phyloP scores from a whole-genome alignment of 2,888 invertebrate genomes.

The Helleia helle region DNA sequence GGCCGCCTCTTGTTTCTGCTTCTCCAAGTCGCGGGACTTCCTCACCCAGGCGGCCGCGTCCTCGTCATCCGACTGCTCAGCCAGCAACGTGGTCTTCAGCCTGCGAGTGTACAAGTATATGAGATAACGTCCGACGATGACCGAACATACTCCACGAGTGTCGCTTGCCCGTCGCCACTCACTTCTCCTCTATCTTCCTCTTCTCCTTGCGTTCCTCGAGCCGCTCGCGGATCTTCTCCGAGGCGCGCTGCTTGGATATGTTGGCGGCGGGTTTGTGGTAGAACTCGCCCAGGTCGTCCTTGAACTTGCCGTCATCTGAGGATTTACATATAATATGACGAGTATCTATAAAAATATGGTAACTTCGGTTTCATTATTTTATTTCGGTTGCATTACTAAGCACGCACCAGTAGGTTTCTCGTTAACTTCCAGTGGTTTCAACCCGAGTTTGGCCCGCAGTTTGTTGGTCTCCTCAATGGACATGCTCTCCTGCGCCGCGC shows the following conservation, averaged over 20 bases:
- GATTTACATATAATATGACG: too few relatives aligned
- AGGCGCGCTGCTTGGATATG: slow-evolving; percentile 79
- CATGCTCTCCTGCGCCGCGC: slow-evolving; percentile 70
- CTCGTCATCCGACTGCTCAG: slow-evolving; percentile 82
- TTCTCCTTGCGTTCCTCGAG: slow-evolving; percentile 86
- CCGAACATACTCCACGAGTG: too few relatives aligned
- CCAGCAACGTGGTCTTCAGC: slow-evolving; percentile 47
- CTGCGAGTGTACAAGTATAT: slow-evolving; percentile 24
- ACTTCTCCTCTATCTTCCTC: slow-evolving; percentile 81
- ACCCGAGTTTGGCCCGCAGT: slow-evolving; percentile 91
- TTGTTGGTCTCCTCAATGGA: slow-evolving; percentile 91
- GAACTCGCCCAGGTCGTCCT: slow-evolving; percentile 82
- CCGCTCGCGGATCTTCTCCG: slow-evolving; percentile 87
- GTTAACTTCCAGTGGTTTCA: slow-evolving; percentile 89
- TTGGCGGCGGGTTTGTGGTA: slow-evolving; percentile 90
- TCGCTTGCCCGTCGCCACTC: too few relatives aligned
- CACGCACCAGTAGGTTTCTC: slow-evolving; percentile 47
- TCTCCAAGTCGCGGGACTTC: slow-evolving; percentile 82
- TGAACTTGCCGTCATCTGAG: slow-evolving; percentile 64
- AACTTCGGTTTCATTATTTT: too few relatives aligned
- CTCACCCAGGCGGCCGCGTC: slow-evolving; percentile 88
- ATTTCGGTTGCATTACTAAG: too few relatives aligned
- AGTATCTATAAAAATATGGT: neutral
- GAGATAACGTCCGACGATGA: neutral
- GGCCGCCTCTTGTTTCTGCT: slow-evolving; percentile 88